Base-by-base conservation (phyloP, 2,113 vertebrate genomes). In the Platichthys flesus region DNA sequence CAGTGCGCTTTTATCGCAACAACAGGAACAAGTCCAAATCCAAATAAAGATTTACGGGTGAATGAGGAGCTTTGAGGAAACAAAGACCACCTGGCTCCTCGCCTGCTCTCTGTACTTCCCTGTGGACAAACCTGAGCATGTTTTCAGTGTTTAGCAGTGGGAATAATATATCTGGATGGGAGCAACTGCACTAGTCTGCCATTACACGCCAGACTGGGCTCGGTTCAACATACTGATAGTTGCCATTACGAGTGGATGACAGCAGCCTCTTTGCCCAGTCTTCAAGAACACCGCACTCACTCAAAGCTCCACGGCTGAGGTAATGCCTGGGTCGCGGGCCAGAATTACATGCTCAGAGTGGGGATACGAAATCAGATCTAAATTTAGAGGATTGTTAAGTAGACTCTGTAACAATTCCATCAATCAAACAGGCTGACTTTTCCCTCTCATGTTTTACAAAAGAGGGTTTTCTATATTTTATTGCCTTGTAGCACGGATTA, bases 361-460 rank as follows among this genome's bases (percentile, higher is more conserved):
- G 70, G 71, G 82, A 82, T 86, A 82, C 79, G 18, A 78, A 90
- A 90, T 88, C 86, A 88, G 74, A 77, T 79, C 93, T 94, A 94
- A 93, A 93, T 93, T 93, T 94, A 94, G 92, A 79, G 61, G 74
- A 86, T 91, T 93, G 91, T 93, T 93, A 93, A 92, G 90, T 92
- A 83, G 87, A 89, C 79, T 56, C 83, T 82, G 89, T 91, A 89
- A 92, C 89, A 89, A 82, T 92, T 91, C 84, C 90, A 92, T 92
- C 92, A 85, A 91, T 93, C 92, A 91, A 73, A 42, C 57, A 0
- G 70, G 74, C 73, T 70, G 81, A 83, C 85, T 64, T 87, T 68
- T 81, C 80, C 85, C 66, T 84, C 83, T 92, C 76, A 3, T 78
- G 81, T 89, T 90, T 85, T 78, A 76, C 76, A 83, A 74, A 82